These are phyloP conservation scores for Rugalucina vietnamica DNA, from an alignment of 2,888 invertebrate genomes.

Conservation along the genomic window DNA sequence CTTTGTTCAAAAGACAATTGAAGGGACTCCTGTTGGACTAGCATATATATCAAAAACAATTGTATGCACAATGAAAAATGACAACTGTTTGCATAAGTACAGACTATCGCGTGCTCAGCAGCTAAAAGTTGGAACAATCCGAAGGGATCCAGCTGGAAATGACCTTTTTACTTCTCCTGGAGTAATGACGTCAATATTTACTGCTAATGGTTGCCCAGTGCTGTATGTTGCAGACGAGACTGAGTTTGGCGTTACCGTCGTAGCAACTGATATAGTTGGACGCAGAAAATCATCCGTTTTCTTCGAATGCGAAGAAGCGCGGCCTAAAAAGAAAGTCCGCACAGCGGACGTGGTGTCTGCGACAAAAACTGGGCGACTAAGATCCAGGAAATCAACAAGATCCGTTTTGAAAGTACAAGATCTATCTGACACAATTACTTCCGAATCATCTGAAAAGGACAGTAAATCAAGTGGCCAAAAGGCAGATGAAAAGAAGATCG, in stretches of 20 bases:
- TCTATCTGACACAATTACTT: conserved; percentile 34
- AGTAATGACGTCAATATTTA: conserved; percentile 41
- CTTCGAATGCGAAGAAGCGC: conserved; percentile 46
- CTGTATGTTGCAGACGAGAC: conserved; percentile 55
- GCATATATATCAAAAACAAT: conserved; percentile 48
- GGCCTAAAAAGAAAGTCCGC: conserved; percentile 34
- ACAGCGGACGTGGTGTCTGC: conserved; percentile 22
- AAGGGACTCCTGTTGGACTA: conserved; percentile 48
- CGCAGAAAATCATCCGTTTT: conserved; percentile 50
- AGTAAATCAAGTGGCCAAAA: neutral
- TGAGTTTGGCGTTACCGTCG: conserved; percentile 53
- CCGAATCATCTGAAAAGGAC: conserved; percentile 19
- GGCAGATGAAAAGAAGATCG: neutral
- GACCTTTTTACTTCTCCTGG: conserved; percentile 55
- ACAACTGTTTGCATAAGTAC: conserved; percentile 40
- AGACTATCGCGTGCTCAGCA: conserved; percentile 54
- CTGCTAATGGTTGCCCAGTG: conserved; percentile 29
- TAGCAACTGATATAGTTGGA: conserved; percentile 40
- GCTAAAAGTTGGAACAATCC: conserved; percentile 33
- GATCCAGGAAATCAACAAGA: neutral
- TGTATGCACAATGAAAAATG: conserved; percentile 48
- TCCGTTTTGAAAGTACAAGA: conserved; percentile 41
- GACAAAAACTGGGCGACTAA: conserved; percentile 31
- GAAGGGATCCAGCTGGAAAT: conserved; percentile 50
- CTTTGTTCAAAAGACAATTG: conserved; percentile 50